phyloP scores from a whole-genome alignment of 2,797 vertebrate genomes.

The Pteropus rufus region DNA sequence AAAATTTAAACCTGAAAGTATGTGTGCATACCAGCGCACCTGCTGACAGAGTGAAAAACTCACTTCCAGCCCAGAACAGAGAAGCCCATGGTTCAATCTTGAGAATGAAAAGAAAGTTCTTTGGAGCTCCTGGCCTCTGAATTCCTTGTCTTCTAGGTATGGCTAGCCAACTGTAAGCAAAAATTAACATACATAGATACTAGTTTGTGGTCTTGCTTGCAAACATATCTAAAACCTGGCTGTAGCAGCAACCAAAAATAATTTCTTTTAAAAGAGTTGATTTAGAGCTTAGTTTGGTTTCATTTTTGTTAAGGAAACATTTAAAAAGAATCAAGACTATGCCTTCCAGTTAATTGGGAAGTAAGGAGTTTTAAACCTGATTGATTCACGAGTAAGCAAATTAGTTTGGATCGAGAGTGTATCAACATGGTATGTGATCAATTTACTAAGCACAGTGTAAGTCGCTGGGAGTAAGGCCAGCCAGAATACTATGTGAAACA shows the following conservation, averaged over 20 bases:
- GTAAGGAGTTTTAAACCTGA: neutral
- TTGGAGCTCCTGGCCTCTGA: neutral
- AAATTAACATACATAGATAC: neutral
- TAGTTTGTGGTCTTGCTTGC: neutral
- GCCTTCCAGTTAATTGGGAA: neutral
- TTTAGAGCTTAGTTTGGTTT: conserved; percentile 25
- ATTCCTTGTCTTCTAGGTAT: neutral
- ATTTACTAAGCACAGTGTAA: conserved; percentile 9
- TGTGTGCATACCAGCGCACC: neutral
- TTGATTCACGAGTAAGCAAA: neutral
- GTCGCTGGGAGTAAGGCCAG: neutral
- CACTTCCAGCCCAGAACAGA: neutral
- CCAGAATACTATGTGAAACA: neutral
- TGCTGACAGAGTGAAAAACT: neutral
- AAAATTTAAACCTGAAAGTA: neutral
- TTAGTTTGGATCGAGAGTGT: neutral
- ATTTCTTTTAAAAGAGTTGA: neutral
- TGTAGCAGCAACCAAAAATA: neutral
- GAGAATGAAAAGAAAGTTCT: neutral
- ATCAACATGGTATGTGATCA: neutral
- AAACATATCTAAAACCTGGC: neutral
- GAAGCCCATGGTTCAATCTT: neutral
- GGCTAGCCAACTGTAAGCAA: neutral
- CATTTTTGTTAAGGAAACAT: neutral
- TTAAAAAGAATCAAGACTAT: neutral